phyloP scores from a whole-genome alignment of 2,888 invertebrate genomes.

The Hypena proboscidalis region DNA sequence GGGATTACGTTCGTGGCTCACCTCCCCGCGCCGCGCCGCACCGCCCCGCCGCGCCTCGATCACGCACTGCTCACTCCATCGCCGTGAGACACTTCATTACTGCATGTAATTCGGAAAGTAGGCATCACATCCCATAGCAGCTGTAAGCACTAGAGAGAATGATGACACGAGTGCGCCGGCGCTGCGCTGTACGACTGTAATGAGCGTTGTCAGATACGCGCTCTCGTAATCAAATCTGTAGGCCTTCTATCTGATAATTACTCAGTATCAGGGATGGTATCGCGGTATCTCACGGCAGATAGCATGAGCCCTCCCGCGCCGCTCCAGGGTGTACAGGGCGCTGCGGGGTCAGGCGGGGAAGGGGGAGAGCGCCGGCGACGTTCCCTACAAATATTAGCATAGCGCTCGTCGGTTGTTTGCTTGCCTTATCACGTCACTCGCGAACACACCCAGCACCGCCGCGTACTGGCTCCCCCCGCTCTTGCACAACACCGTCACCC shows the following conservation, averaged over 20 bases:
- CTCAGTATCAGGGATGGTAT: slow-evolving; percentile 75
- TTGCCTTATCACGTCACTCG: slow-evolving; percentile 65
- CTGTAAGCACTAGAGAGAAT: slow-evolving; percentile 18
- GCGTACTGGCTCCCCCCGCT: slow-evolving; percentile 25
- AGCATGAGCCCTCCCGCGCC: slow-evolving; percentile 35
- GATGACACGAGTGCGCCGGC: slow-evolving; percentile 34
- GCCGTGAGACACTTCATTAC: no score
- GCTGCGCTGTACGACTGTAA: slow-evolving; percentile 57
- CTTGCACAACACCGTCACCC: slow-evolving; percentile 31
- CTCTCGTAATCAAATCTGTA: slow-evolving; percentile 79
- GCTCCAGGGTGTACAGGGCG: slow-evolving; percentile 22
- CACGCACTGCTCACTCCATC: background rate
- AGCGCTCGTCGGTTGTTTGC: slow-evolving; percentile 65
- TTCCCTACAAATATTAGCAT: slow-evolving; percentile 71
- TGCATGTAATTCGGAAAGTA: no score
- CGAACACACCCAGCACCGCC: slow-evolving; percentile 57
- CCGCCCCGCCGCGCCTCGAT: background rate
- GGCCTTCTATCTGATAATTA: slow-evolving; percentile 80
- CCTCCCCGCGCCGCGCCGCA: slow-evolving; percentile 2
- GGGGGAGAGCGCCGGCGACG: slow-evolving; percentile 41
- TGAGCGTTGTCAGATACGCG: slow-evolving; percentile 63
- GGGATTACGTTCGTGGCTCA: slow-evolving; percentile 39
- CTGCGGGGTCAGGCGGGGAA: slow-evolving; percentile 19
- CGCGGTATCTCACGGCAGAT: slow-evolving; percentile 68
- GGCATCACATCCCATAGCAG: no score